These are phyloP conservation scores for Picathartes gymnocephalus DNA, from an alignment of 2,113 vertebrate species.

Conservation along the genomic window DNA sequence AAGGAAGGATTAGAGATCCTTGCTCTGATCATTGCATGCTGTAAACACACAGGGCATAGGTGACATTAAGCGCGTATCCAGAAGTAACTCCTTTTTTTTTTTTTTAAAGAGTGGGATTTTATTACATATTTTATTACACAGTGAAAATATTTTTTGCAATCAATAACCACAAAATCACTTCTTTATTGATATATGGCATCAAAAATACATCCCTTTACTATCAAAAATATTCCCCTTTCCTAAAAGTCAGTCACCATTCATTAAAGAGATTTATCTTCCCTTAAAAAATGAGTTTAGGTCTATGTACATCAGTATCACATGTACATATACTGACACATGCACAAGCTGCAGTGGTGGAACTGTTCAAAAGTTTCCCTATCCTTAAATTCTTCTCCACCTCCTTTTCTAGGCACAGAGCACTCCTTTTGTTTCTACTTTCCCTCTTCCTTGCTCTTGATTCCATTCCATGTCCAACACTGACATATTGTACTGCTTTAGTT, in stretches of 20 bases:
- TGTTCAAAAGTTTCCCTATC: not conserved
- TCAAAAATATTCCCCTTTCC: not conserved
- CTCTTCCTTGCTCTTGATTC: not conserved
- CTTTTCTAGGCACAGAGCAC: not conserved
- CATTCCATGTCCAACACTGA: not conserved
- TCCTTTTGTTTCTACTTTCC: not conserved
- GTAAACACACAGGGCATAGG: not conserved
- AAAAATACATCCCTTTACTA: not conserved
- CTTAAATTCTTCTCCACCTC: not conserved
- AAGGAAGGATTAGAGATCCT: not conserved
- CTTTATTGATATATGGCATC: not conserved
- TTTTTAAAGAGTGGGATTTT: not conserved
- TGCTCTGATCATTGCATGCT: not conserved
- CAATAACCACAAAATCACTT: not conserved
- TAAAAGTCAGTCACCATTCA: not conserved
- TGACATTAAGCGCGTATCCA: not conserved
- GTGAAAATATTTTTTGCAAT: not conserved
- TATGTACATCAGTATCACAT: not conserved
- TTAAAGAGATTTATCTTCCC: not conserved
- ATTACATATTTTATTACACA: not conserved
- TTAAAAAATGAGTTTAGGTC: not conserved
- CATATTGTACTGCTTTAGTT: not conserved
- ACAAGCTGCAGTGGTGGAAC: not conserved
- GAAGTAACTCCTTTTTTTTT: not conserved
- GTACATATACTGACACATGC: not conserved